These are phyloP conservation scores for Microtus oregoni DNA, from an alignment of 2,113 vertebrate genomes.

Conservation along the genomic window DNA sequence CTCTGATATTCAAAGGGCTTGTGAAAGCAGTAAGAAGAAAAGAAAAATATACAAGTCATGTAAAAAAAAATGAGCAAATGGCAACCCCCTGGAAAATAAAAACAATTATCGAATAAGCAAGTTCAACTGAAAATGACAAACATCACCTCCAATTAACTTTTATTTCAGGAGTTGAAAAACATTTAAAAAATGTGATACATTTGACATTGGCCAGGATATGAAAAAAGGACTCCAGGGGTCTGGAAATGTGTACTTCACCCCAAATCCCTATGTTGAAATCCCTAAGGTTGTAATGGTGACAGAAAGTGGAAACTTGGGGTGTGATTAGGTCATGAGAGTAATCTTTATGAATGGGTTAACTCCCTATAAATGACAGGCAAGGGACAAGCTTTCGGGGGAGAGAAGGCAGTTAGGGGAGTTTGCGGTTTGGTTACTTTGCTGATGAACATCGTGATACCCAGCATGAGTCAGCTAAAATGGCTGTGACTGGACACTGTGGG, in stretches of 20 bases:
- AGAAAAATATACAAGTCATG: not conserved
- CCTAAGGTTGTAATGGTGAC: not conserved
- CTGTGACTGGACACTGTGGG: not conserved
- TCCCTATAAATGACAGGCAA: not conserved
- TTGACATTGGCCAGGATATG: not conserved
- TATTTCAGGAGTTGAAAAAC: not conserved
- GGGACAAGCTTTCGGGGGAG: not conserved
- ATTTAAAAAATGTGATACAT: not conserved
- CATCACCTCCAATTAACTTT: not conserved
- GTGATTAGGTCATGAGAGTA: not conserved
- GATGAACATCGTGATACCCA: not conserved
- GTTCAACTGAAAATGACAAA: not conserved
- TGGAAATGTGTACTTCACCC: not conserved
- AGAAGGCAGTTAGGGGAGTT: not conserved
- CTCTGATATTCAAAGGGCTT: conserved; percentile 39
- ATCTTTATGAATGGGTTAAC: not conserved
- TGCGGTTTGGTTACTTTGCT: not conserved
- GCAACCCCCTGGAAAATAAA: not conserved
- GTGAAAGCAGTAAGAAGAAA: not conserved
- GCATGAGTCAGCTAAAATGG: not conserved
- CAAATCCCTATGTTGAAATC: not conserved
- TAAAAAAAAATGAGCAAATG: not conserved
- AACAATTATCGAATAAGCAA: conserved; percentile 18
- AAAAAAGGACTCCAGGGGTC: not conserved
- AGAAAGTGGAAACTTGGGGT: not conserved